Conservation (phyloP, 1,140 invertebrate species). For the Bombus difficillimus region DNA sequence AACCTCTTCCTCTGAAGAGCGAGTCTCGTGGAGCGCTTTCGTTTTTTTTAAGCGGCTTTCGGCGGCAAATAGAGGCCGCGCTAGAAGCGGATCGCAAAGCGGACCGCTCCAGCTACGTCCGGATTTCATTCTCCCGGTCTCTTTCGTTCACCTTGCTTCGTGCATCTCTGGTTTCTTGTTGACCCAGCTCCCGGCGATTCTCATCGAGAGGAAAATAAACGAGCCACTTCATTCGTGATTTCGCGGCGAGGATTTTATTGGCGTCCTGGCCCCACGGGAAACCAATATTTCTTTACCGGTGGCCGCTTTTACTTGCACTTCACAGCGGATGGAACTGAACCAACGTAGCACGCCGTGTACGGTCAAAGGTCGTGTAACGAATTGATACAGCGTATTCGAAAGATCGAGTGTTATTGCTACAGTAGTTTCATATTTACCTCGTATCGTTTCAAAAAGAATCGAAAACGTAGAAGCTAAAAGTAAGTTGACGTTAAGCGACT, state of each 20-base stretch:
- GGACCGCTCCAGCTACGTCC: not conserved
- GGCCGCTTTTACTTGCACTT: not conserved
- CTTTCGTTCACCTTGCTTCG: constrained; percentile 36
- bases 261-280: constrained; percentile 7
- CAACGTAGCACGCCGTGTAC: not conserved
- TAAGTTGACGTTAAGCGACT: no score
- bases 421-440: no score
- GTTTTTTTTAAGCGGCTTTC: constrained; percentile 25
- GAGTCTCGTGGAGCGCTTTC: not conserved
- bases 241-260: constrained; percentile 63
- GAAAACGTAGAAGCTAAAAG: no score
- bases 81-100: not conserved
- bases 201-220: constrained; percentile 67
- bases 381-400: not conserved
- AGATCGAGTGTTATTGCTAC: not conserved
- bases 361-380: not conserved
- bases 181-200: constrained; percentile 64
- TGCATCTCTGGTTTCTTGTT: constrained; percentile 47
- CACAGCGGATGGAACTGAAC: not conserved
- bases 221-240: constrained; percentile 65
- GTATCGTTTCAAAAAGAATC: no score
- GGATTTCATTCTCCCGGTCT: constrained; percentile 58
- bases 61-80: not conserved
- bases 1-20: not conserved
- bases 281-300: constrained; percentile 22